Percentiles rank a stretch among this genome's conserved stretches.
Conservation (phyloP, 2,113 vertebrate species). For the Pheucticus melanocephalus region DNA sequence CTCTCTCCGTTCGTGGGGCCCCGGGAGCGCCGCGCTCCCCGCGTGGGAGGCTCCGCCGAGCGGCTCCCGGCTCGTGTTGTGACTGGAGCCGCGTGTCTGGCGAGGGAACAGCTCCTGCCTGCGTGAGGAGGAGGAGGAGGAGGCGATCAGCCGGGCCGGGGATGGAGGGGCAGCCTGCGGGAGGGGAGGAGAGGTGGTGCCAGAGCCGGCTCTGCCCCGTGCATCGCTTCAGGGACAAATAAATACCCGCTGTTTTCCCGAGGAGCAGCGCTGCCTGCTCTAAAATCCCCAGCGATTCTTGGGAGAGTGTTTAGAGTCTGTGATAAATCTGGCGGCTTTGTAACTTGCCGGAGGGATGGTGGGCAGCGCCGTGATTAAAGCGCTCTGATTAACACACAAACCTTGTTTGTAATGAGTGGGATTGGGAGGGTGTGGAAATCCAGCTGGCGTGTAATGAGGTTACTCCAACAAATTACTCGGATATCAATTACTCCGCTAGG, state of each 20-base stretch:
- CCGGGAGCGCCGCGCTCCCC: not conserved
- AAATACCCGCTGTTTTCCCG: rapidly evolving
- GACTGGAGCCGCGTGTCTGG: not conserved
- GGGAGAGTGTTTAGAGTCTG: not conserved
- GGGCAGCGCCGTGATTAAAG: slow-evolving; percentile 1
- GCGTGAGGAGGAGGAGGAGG: not conserved
- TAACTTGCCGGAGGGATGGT: not conserved
- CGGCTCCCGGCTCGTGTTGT: not conserved
- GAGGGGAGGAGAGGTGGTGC: not conserved
- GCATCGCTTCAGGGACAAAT: not conserved
- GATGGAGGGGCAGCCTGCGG: not conserved
- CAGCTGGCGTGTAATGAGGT: slow-evolving; percentile 16
- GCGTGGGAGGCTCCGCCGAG: not conserved
- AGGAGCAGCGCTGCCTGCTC: not conserved
- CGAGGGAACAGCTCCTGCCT: not conserved
- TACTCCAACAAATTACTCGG: slow-evolving; percentile 32
- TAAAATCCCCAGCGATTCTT: not conserved
- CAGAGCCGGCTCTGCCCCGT: not conserved
- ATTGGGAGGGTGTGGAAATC: slow-evolving; percentile 16
- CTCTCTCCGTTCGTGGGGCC: not conserved
- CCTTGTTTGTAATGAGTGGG: slow-evolving; percentile 8
- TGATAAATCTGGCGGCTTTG: not conserved
- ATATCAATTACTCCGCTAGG: slow-evolving; percentile 45
- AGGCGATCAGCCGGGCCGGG: not conserved
- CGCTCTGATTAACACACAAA: slow-evolving; percentile 21